These are phyloP conservation scores for Cromileptes altivelis DNA, from an alignment of 2,113 vertebrate species.

Conservation along the genomic window DNA sequence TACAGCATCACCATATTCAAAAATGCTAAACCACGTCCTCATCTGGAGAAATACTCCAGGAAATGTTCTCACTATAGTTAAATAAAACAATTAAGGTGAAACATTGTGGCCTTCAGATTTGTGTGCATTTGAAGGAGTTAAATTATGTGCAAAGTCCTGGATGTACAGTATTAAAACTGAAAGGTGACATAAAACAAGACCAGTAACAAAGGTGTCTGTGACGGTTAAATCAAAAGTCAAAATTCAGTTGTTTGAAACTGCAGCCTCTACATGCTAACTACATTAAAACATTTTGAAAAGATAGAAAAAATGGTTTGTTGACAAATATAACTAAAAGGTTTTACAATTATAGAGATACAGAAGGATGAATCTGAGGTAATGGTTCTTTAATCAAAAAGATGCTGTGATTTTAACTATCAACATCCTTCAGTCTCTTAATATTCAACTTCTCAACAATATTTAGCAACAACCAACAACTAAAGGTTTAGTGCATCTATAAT, in stretches of 20 bases:
- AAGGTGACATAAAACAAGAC: constrained; percentile 23
- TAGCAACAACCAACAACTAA: constrained; percentile 5
- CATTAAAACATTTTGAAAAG: constrained; percentile 1
- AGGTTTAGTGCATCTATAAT: constrained; percentile 23
- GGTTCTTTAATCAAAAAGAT: constrained; percentile 8
- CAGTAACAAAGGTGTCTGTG: constrained; percentile 30
- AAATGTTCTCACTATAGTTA: constrained; percentile 4
- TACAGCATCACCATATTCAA: constrained; percentile 52
- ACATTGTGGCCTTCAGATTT: constrained; percentile 23
- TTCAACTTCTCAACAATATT: neutral
- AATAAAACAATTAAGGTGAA: constrained; percentile 29
- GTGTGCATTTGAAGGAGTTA: constrained; percentile 57
- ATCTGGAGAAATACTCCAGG: constrained; percentile 4
- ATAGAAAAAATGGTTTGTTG: constrained; percentile 1
- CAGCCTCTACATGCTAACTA: neutral
- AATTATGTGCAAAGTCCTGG: constrained; percentile 45
- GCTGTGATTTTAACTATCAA: constrained; percentile 1
- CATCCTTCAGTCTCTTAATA: neutral
- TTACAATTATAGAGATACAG: neutral
- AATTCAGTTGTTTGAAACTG: neutral
- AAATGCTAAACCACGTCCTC: constrained; percentile 65
- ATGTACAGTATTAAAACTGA: constrained; percentile 4
- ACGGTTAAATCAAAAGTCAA: neutral
- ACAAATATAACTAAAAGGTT: neutral
- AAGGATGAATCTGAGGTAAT: constrained; percentile 32